Conservation (phyloP, 2,797 vertebrate genomes). For the Oreonectes daqikongensis region DNA sequence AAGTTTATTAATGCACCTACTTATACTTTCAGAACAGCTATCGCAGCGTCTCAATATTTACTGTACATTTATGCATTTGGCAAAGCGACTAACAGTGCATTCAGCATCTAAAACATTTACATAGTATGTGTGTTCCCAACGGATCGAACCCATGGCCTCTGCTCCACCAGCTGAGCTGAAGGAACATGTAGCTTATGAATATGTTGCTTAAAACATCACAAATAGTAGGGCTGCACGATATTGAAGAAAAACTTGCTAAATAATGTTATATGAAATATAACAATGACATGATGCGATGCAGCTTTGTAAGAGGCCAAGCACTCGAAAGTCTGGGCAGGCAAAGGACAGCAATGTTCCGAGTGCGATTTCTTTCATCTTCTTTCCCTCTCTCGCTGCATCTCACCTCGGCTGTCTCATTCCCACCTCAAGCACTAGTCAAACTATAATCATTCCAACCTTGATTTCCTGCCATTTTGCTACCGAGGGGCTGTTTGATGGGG, state of each 20-base stretch:
- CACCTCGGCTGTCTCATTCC: conserved; percentile 43
- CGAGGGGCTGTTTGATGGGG: conserved; percentile 38
- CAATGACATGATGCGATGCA: background rate
- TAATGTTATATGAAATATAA: too few species aligned
- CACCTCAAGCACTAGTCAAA: conserved; percentile 37
- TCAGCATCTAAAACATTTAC: too few species aligned
- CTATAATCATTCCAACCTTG: conserved; percentile 33
- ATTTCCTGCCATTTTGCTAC: conserved; percentile 39
- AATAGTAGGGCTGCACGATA: too few species aligned
- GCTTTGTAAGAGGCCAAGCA: background rate
- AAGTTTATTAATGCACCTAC: background rate
- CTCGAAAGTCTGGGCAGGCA: background rate
- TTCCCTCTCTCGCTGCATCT: conserved; percentile 16
- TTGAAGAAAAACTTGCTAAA: too few species aligned
- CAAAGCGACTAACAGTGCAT: too few species aligned
- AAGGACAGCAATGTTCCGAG: conserved; percentile 10
- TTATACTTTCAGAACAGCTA: background rate
- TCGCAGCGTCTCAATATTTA: too few species aligned
- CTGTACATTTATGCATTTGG: too few species aligned
- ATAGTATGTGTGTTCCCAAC: too few species aligned
- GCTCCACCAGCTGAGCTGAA: too few species aligned
- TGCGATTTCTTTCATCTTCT: conserved; percentile 33
- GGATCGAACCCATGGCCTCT: too few species aligned
- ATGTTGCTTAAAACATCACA: too few species aligned
- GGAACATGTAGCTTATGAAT: too few species aligned